Evolutionary conservation across 2,113 vertebrate species (phyloP).

Genomic region (Lepus americanus): DNA sequence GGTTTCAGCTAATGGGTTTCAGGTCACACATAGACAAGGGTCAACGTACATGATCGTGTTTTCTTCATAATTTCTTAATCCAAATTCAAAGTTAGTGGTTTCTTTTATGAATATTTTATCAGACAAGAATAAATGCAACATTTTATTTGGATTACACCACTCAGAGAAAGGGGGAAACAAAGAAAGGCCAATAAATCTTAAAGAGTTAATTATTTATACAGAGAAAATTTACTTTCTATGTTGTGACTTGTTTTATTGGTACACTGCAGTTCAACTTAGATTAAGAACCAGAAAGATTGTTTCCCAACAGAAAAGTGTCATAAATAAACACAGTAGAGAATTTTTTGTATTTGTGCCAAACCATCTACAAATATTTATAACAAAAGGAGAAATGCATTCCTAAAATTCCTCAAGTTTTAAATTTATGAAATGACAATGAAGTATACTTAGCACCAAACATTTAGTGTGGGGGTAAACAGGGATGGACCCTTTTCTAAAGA

Average conservation of each 20-base stretch:
- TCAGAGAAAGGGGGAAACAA: slow-evolving; percentile 81
- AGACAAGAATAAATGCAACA: slow-evolving; percentile 87
- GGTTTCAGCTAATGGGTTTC: slow-evolving; percentile 73
- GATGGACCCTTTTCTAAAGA: background rate
- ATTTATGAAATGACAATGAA: slow-evolving; percentile 26
- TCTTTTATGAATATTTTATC: slow-evolving; percentile 89
- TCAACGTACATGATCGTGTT: slow-evolving; percentile 77
- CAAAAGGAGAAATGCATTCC: slow-evolving; percentile 54
- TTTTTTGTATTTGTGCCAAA: slow-evolving; percentile 77
- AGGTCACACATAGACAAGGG: slow-evolving; percentile 78
- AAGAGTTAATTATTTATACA: slow-evolving; percentile 89
- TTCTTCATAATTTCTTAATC: slow-evolving; percentile 80
- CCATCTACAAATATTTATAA: slow-evolving; percentile 72
- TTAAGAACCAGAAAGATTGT: slow-evolving; percentile 87
- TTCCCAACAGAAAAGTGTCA: slow-evolving; percentile 81
- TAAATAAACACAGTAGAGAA: slow-evolving; percentile 85
- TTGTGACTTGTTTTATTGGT: slow-evolving; percentile 86
- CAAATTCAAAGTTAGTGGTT: slow-evolving; percentile 87
- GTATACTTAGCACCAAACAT: slow-evolving; percentile 33
- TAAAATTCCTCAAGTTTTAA: slow-evolving; percentile 61
- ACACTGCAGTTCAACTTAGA: slow-evolving; percentile 84
- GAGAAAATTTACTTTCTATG: slow-evolving; percentile 87
- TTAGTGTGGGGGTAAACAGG: background rate
- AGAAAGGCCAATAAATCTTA: slow-evolving; percentile 87
- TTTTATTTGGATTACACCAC: slow-evolving; percentile 84